These are phyloP conservation scores for Gobius niger DNA, from an alignment of 2,113 vertebrate species.

Conservation along the genomic window DNA sequence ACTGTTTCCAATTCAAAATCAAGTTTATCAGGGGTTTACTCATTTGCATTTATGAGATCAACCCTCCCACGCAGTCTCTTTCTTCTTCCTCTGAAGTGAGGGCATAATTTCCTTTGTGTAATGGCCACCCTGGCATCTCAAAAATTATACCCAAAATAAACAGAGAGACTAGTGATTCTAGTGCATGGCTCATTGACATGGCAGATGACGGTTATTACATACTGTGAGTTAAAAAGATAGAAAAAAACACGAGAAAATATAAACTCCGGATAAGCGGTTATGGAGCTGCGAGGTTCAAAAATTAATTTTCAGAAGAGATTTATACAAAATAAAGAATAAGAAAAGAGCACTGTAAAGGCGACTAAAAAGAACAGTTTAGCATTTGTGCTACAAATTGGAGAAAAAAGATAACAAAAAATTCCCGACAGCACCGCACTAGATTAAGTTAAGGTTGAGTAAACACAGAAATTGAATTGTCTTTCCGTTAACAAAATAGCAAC, in stretches of 20 bases:
- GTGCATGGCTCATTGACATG: slow-evolving; percentile 61
- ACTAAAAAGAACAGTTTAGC: not conserved
- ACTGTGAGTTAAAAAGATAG: slow-evolving; percentile 42
- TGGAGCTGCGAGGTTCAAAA: slow-evolving; percentile 34
- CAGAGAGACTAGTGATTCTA: slow-evolving; percentile 49
- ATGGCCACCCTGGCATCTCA: slow-evolving; percentile 38
- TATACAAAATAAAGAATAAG: slow-evolving; percentile 16
- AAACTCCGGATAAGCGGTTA: slow-evolving; percentile 58
- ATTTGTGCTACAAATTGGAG: slow-evolving; percentile 3
- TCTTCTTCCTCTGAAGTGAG: slow-evolving; percentile 23
- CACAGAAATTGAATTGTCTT: not conserved
- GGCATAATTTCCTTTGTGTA: slow-evolving; percentile 49
- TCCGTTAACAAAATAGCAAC: not conserved
- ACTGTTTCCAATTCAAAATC: slow-evolving; percentile 47
- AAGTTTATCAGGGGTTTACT: slow-evolving; percentile 55
- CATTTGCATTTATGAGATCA: slow-evolving; percentile 60
- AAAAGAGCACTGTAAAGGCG: slow-evolving; percentile 3
- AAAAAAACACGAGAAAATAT: slow-evolving; percentile 12
- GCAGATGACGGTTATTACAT: slow-evolving; percentile 63
- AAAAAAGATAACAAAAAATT: not conserved
- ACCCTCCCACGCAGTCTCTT: slow-evolving; percentile 28
- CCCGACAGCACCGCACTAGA: not conserved
- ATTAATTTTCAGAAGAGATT: slow-evolving; percentile 45
- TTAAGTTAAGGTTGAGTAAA: not conserved
- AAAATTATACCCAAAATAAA: slow-evolving; percentile 55